phyloP scores from a whole-genome alignment of 2,797 vertebrate genomes.

The Liparis tanakae region DNA sequence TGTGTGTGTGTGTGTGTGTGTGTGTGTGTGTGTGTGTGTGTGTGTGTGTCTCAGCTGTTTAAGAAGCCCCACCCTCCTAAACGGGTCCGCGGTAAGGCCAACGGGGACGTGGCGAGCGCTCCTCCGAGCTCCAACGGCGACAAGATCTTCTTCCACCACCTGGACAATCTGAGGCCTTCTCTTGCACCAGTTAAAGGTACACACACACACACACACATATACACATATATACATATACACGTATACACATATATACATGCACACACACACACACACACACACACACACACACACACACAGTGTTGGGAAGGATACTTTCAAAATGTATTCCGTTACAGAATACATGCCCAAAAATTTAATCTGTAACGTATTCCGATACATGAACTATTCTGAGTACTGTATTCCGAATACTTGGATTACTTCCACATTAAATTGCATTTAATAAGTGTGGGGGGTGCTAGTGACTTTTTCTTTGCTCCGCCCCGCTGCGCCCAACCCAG shows the following conservation, averaged over 20 bases:
- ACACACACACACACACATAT: no score
- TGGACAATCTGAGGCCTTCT: constrained; percentile 95
- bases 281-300: background rate
- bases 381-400: no score
- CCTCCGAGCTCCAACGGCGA: constrained; percentile 87
- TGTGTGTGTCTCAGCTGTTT: constrained; percentile 86
- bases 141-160: constrained; percentile 99
- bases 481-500: no score
- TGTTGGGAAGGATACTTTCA: no score
- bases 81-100: constrained; percentile 90
- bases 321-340: no score
- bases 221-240: background rate
- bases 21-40: background rate
- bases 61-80: constrained; percentile 99
- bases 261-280: background rate
- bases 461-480: no score
- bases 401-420: no score
- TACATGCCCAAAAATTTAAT: no score
- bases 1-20: background rate
- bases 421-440: no score
- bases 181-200: constrained; percentile 96
- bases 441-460: no score
- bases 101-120: constrained; percentile 86
- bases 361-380: no score
- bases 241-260: background rate